phyloP scores from a whole-genome alignment of 1,140 invertebrate genomes.

The Pomacea maculata region DNA sequence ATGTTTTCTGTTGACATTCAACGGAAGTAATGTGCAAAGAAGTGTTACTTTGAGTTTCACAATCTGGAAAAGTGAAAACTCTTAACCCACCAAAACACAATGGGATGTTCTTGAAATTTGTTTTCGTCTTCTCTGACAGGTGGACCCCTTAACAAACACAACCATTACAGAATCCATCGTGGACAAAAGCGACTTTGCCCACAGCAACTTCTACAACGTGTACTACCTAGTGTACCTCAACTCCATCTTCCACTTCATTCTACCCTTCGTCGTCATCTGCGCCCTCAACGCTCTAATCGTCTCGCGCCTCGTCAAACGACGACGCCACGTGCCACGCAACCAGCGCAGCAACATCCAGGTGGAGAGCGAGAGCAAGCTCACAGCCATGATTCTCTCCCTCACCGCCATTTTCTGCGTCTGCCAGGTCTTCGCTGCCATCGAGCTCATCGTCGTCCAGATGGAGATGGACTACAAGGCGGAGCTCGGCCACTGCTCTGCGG shows the following conservation, averaged over 20 bases:
- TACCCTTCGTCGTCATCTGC: conserved; percentile 26
- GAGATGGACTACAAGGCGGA: conserved; percentile 7
- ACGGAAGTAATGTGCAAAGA: background rate
- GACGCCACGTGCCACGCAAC: background rate
- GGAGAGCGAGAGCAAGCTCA: conserved; percentile 23
- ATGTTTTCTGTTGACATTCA: background rate
- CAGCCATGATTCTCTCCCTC: conserved; percentile 26
- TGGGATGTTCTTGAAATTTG: too few species aligned
- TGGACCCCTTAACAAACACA: conserved; percentile 2
- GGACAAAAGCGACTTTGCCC: conserved; percentile 20
- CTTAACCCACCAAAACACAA: background rate
- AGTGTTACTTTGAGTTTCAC: too few species aligned
- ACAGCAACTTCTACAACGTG: conserved; percentile 26
- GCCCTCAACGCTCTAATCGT: conserved; percentile 26
- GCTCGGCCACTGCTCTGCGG: conserved; percentile 16
- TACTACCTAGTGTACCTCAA: conserved; percentile 37
- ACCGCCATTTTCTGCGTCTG: conserved; percentile 33
- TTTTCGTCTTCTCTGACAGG: background rate
- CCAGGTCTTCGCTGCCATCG: conserved; percentile 28
- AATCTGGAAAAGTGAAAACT: background rate
- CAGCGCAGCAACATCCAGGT: conserved; percentile 12
- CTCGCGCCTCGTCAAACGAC: conserved; percentile 13
- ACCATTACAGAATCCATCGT: conserved; percentile 16
- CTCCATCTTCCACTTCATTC: conserved; percentile 27
- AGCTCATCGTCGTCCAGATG: conserved; percentile 28